These are phyloP conservation scores for Zalophus californianus DNA, from an alignment of 2,797 vertebrate genomes.

Conservation along the genomic window DNA sequence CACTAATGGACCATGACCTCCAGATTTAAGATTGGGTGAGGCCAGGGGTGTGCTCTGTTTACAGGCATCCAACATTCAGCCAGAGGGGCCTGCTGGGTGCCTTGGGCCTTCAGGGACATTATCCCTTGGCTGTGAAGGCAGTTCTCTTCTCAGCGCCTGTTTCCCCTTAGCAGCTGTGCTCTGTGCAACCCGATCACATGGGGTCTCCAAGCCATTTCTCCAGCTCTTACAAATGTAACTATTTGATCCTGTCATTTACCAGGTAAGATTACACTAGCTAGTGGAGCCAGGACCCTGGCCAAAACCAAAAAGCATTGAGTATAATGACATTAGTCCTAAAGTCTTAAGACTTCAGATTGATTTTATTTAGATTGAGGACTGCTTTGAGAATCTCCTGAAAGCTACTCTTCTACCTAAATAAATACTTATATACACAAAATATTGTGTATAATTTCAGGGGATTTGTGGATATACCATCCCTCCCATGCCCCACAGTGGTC, in stretches of 20 bases:
- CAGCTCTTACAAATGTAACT: neutral
- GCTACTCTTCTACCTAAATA: neutral
- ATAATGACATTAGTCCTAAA: neutral
- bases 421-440: neutral
- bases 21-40: neutral
- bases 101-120: neutral
- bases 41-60: neutral
- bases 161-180: neutral
- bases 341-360: neutral
- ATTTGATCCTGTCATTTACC: neutral
- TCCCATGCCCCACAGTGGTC: neutral
- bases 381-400: slow-evolving; percentile 5
- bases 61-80: neutral
- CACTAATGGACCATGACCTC: neutral
- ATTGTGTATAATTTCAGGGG: neutral
- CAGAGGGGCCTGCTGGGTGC: neutral
- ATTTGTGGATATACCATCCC: neutral
- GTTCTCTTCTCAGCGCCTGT: neutral
- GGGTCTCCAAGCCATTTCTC: neutral
- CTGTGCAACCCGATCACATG: neutral
- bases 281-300: neutral
- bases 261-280: neutral
- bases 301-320: neutral
- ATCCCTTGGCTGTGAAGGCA: neutral
- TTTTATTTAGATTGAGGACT: neutral